These are phyloP conservation scores for Progne subis DNA, from an alignment of 2,113 vertebrate species.

Conservation along the genomic window DNA sequence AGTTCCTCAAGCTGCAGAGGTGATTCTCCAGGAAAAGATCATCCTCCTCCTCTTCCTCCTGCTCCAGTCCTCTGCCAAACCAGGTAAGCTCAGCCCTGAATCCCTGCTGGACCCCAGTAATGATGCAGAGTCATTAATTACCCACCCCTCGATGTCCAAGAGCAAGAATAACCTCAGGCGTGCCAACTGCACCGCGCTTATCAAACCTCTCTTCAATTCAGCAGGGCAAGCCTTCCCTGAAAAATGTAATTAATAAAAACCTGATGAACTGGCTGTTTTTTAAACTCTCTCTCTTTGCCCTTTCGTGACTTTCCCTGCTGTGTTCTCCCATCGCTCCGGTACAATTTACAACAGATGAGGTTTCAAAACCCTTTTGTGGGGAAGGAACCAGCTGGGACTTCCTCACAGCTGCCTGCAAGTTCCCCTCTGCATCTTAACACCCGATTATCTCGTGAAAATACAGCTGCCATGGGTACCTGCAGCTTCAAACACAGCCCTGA, in stretches of 20 bases:
- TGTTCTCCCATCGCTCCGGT: background rate
- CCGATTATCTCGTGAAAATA: background rate
- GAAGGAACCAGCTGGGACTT: background rate
- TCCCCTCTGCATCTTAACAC: background rate
- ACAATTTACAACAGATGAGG: background rate
- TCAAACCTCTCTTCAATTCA: background rate
- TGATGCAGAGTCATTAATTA: background rate
- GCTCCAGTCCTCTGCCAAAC: background rate
- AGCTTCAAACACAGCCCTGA: background rate
- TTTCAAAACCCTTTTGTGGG: background rate
- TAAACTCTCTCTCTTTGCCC: background rate
- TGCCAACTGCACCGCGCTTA: fast-evolving
- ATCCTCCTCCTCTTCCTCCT: background rate
- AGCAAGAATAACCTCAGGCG: background rate
- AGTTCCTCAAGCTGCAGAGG: background rate
- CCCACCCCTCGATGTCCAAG: background rate
- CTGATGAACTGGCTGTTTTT: background rate
- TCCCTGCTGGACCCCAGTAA: background rate
- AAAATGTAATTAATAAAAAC: background rate
- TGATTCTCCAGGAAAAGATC: background rate
- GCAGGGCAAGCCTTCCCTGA: background rate
- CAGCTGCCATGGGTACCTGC: background rate
- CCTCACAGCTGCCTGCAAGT: background rate
- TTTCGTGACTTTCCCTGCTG: background rate
- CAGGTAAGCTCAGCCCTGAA: background rate